Base-by-base conservation (phyloP, 2,113 vertebrate species). In the Boleophthalmus pectinirostris region DNA sequence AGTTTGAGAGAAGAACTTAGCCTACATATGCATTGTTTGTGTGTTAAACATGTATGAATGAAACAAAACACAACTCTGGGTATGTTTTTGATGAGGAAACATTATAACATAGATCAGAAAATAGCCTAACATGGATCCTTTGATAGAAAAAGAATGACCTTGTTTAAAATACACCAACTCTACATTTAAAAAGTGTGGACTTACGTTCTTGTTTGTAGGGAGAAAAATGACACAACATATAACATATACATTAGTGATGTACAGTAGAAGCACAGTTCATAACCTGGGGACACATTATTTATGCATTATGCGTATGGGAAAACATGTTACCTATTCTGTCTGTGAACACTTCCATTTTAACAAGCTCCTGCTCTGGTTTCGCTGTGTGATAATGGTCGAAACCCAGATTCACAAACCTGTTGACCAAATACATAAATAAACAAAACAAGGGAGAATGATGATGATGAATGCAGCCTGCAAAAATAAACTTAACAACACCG, bases 351-450 rank as follows among this genome's bases (percentile, higher is more conserved):
- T 92, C 88, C 80, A 98, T 87, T 73, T 92, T 94, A 45, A 92
- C 69, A 25, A 82, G 87, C 61, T 92, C 84, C 45, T 87, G 70
- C 75, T 89, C 79, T 20, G 82, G 74, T 63, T 84, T 90, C 76
- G 87, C 81, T 3, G 83, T 85, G 80, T 94, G 85, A 86, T 77
- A 90, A 87, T 89, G 90, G 83, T 95, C 92, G 76, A 90, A 95
- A 51, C 96, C 96, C 77, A 99, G 93, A 87, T 96, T 95, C 57
- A 95, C 91, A 82, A 97, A 94, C 77, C 97, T 98, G 80, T 56
- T 43, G 0, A 9, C 10, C 24, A 73, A 35, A 47, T 6, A 53
- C 47, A 75, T 10, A 25, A 21, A 57, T 49, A 49, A 54, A 64
- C 56, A 66, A 57, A 69, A 65, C 38, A 64, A 47, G 38, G 35